Conservation (phyloP, 53 echinoderm and acorn worm species). For the Echinarachnius parma region DNA sequence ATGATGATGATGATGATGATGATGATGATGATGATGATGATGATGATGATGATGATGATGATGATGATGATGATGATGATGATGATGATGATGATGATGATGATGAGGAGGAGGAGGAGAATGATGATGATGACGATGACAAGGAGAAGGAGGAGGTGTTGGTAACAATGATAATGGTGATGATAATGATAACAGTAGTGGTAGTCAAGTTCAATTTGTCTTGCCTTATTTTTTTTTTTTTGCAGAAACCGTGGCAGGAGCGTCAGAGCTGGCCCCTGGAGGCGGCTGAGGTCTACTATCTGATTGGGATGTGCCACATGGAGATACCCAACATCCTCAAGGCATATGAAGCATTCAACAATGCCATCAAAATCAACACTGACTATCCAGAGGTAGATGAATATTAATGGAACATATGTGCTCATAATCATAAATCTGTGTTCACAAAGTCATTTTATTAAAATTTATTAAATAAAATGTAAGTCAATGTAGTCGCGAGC, state of each 20-base stretch:
- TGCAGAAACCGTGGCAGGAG: slow-evolving; percentile 96
- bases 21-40: slow-evolving; percentile 12
- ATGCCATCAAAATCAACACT: slow-evolving; percentile 87
- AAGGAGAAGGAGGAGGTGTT: too few relatives aligned
- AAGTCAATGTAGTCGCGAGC: too few relatives aligned
- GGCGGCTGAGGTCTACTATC: slow-evolving; percentile 95
- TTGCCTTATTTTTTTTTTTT: background rate
- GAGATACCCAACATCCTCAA: slow-evolving; percentile 93
- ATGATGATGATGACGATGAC: too few relatives aligned
- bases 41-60: slow-evolving; percentile 11
- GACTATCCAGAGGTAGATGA: slow-evolving; percentile 87
- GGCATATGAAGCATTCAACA: slow-evolving; percentile 97
- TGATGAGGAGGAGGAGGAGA: too few relatives aligned
- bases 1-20: slow-evolving; percentile 22
- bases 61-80: slow-evolving; percentile 1
- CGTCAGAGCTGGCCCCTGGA: slow-evolving; percentile 80
- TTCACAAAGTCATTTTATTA: too few relatives aligned
- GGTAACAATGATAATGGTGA: too few relatives aligned
- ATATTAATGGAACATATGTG: too few relatives aligned
- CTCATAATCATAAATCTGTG: too few relatives aligned
- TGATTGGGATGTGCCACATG: slow-evolving; percentile 97
- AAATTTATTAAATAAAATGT: too few relatives aligned
- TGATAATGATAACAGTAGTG: too few relatives aligned
- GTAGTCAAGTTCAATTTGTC: too few relatives aligned
- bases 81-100: too few relatives aligned